These are phyloP conservation scores for Malthinus flaveolus DNA, from an alignment of 2,888 invertebrate species.

Conservation along the genomic window DNA sequence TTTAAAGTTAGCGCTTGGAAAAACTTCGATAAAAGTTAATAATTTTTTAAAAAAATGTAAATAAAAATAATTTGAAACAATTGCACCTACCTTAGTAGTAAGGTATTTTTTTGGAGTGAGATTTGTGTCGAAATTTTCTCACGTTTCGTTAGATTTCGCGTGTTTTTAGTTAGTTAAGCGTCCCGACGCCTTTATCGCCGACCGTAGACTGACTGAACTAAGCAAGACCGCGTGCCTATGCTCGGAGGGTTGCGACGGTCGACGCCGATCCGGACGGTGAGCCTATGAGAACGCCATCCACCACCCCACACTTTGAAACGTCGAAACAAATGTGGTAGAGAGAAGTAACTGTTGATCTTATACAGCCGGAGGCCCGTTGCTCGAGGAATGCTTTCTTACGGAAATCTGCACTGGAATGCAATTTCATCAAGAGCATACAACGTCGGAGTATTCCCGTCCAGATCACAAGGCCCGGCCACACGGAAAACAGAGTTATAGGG, in stretches of 20 bases:
- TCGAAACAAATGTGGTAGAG: constrained; percentile 52
- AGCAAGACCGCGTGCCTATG: constrained; percentile 34
- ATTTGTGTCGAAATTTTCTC: constrained; percentile 1
- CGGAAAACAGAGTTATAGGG: constrained; percentile 56
- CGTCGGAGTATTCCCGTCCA: constrained; percentile 51
- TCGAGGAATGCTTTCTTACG: constrained; percentile 51
- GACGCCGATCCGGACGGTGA: constrained; percentile 45
- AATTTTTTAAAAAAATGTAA: not conserved
- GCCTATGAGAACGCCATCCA: constrained; percentile 51
- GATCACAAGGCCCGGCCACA: constrained; percentile 55
- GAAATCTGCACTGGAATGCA: constrained; percentile 58
- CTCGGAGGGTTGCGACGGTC: constrained; percentile 36
- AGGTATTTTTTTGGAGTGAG: not conserved
- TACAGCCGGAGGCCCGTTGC: constrained; percentile 42
- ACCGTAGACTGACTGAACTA: constrained; percentile 30
- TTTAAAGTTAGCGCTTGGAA: too few species aligned
- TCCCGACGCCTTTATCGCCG: constrained; percentile 29
- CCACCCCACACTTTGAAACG: constrained; percentile 51
- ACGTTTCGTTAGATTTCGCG: constrained; percentile 20
- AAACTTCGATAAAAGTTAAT: not conserved
- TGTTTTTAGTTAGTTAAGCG: constrained; percentile 13
- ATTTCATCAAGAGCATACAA: constrained; percentile 55
- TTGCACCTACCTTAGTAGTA: constrained; percentile 6
- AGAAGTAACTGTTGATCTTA: constrained; percentile 55
- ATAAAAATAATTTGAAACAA: not conserved